These are phyloP conservation scores for Pinctada fucata DNA, from an alignment of 2,888 invertebrate genomes.

Conservation along the genomic window DNA sequence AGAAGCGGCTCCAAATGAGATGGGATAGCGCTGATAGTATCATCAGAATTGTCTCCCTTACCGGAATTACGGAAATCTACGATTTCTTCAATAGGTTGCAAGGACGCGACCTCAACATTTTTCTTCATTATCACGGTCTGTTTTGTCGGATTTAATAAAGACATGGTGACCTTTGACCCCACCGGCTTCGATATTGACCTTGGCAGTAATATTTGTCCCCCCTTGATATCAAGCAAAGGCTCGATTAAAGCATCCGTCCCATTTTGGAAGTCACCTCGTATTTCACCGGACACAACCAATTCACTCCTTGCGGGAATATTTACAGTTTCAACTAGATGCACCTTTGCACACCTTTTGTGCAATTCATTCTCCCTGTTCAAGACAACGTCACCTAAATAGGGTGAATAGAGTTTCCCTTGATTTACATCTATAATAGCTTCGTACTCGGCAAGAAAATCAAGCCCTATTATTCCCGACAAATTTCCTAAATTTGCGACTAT, in stretches of 20 bases:
- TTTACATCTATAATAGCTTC: conserved; percentile 6
- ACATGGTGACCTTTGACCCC: not conserved
- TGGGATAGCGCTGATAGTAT: too few relatives aligned
- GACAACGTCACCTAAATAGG: conserved; percentile 2
- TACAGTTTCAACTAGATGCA: not conserved
- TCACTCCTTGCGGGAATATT: not conserved
- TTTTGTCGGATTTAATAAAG: not conserved
- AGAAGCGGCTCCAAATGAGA: not conserved
- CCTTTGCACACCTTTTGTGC: not conserved
- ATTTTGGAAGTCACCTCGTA: not conserved
- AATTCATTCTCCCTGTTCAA: not conserved
- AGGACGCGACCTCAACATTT: not conserved
- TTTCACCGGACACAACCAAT: not conserved
- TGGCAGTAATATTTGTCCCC: not conserved
- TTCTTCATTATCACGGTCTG: not conserved
- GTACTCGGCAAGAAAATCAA: conserved; percentile 18
- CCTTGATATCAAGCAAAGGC: not conserved
- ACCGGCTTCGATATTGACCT: not conserved
- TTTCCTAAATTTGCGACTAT: conserved; percentile 15
- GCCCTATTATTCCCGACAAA: conserved; percentile 24
- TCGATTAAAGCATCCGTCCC: conserved; percentile 3
- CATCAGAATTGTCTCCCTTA: too few relatives aligned
- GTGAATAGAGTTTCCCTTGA: conserved; percentile 4
- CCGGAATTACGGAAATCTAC: not conserved
- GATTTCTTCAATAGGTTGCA: not conserved